phyloP scores from a whole-genome alignment of 2,113 vertebrate genomes.

The Chloropsis cyanopogon region DNA sequence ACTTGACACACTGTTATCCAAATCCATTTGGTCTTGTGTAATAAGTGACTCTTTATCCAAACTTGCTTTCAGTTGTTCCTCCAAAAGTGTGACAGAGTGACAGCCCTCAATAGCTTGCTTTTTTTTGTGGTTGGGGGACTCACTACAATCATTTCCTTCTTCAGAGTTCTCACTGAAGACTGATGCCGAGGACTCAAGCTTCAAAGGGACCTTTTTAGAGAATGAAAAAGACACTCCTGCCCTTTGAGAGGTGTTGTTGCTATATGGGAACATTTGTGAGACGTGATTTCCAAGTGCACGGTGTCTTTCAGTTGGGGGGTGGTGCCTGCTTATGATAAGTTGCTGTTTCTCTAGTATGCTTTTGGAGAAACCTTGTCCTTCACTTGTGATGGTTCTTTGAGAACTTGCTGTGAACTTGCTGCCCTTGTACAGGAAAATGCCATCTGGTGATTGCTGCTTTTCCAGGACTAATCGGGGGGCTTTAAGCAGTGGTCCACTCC shows the following conservation, averaged over 20 bases:
- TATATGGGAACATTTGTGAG: slow-evolving; percentile 49
- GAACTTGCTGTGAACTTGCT: slow-evolving; percentile 54
- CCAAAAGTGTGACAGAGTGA: slow-evolving; percentile 42
- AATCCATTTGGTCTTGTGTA: slow-evolving; percentile 24
- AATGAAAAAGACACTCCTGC: slow-evolving; percentile 94
- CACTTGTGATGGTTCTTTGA: slow-evolving; percentile 32
- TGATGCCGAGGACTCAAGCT: slow-evolving; percentile 92
- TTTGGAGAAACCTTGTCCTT: slow-evolving; percentile 58
- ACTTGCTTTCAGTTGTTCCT: neutral
- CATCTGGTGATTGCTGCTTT: slow-evolving; percentile 71
- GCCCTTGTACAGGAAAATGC: slow-evolving; percentile 66
- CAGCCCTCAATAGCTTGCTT: slow-evolving; percentile 66
- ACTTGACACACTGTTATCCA: neutral
- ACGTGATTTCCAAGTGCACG: slow-evolving; percentile 45
- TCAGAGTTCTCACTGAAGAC: slow-evolving; percentile 90
- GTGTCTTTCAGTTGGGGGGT: slow-evolving; percentile 27
- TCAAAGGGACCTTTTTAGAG: slow-evolving; percentile 86
- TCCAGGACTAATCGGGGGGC: slow-evolving; percentile 71
- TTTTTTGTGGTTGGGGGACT: slow-evolving; percentile 70
- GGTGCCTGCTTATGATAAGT: slow-evolving; percentile 43
- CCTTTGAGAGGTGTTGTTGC: slow-evolving; percentile 70
- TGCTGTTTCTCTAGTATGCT: slow-evolving; percentile 44
- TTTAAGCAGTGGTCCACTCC: slow-evolving; percentile 76
- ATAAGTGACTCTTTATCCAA: neutral
- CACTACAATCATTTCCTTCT: slow-evolving; percentile 76